Evolutionary conservation across 2,113 vertebrate species (phyloP), one percentile per base, ranked within the genome.

Genomic region (Calidris pygmaea): DNA sequence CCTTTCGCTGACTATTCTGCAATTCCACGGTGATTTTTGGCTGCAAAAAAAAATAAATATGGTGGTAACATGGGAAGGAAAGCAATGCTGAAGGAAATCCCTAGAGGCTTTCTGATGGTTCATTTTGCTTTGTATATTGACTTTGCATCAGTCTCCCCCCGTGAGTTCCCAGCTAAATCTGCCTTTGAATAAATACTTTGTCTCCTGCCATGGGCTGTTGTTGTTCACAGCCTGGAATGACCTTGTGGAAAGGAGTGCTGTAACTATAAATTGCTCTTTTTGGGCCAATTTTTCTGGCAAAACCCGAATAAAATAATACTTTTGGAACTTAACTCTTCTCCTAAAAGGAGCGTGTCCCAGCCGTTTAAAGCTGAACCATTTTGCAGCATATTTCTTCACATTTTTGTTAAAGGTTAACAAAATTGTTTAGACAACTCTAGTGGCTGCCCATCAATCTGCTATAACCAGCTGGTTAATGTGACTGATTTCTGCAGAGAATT

Each of bases 371-470:
- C 59, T n/a, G 85, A 80, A 60, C 43, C 56, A 35, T 91, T 91
- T 32, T 50, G 72, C 65, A 89, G 62, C 82, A 19, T 88, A 84
- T 92, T 91, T 72, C 55, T 93, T 92, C 88, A 72, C 93, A 63
- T 96, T 95, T 97, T 98, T 97, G 96, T 90, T 97, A 96, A 97
- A 97, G 97, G 95, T 98, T 97, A 98, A 95, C 92, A 95, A 96
- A 98, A 97, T 91, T 97, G 95, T 98, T 98, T 97, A 97, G 97
- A 97, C 93, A 95, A 93, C 81, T 96, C 85, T 96, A 75, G 95
- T 94, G 92, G 67, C 85, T 96, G 93, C 89, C 78, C 94, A 96
- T 97, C 94, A 67, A 23, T 97, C 95, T 93, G 32, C 59, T 96
- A 15, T 59, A 96, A 72, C 66, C 86, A 94, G 66, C 92, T 98